Conservation (phyloP, 2,113 vertebrate species). For the Anolis carolinensis region DNA sequence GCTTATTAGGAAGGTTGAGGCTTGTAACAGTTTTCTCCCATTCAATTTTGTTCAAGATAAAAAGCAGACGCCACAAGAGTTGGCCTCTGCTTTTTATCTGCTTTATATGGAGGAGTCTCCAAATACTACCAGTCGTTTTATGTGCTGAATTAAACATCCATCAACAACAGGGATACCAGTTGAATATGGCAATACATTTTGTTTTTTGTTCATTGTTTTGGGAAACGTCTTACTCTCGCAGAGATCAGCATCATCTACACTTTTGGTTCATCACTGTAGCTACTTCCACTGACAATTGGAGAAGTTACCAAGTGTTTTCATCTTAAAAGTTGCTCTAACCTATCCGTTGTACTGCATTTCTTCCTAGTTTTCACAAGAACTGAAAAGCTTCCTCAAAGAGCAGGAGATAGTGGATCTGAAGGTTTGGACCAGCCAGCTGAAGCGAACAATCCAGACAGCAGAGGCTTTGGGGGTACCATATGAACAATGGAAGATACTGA, state of each 20-base stretch:
- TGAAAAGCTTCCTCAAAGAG: slow-evolving; percentile 87
- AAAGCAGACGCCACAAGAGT: not conserved
- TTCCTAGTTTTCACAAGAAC: slow-evolving; percentile 82
- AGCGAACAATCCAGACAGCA: slow-evolving; percentile 94
- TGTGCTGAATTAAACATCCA: not conserved
- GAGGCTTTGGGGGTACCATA: slow-evolving; percentile 91
- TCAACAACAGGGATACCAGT: not conserved
- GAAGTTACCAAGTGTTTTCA: not conserved
- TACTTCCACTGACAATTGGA: not conserved
- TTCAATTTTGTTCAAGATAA: not conserved
- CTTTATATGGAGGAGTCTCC: not conserved
- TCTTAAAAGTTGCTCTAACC: not conserved
- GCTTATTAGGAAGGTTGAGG: not conserved
- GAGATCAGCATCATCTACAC: no score
- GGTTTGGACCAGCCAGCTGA: slow-evolving; percentile 97
- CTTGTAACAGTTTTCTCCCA: not conserved
- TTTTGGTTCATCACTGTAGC: no score
- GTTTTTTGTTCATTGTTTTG: not conserved
- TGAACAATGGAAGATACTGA: slow-evolving; percentile 98
- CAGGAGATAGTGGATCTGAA: slow-evolving; percentile 90
- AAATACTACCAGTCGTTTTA: not conserved
- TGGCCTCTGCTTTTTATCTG: no score
- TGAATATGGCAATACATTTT: not conserved
- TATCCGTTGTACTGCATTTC: not conserved
- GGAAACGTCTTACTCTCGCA: not conserved